Evolutionary conservation across 2,888 invertebrate species (phyloP).

Genomic region (Drosophila neonasuta): DNA sequence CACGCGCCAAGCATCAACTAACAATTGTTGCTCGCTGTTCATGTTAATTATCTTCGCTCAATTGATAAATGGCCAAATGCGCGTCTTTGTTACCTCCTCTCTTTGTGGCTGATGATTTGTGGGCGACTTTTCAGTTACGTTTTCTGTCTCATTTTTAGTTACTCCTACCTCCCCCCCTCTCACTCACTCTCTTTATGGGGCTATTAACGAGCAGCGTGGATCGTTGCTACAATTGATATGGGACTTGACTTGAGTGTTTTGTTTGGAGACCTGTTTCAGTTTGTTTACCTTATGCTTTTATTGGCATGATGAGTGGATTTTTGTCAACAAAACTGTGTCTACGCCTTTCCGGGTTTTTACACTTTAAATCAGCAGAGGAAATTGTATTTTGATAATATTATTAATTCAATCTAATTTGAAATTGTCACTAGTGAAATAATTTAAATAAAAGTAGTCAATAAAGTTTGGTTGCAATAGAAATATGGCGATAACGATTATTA

Average conservation of each 20-base stretch:
- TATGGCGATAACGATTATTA: no score
- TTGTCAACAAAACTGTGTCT: neutral
- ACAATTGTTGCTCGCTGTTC: conserved; percentile 21
- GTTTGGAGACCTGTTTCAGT: conserved; percentile 14
- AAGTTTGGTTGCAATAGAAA: neutral
- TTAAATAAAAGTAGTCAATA: neutral
- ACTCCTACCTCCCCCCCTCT: no score
- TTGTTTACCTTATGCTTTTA: conserved; percentile 10
- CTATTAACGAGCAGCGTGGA: conserved; percentile 12
- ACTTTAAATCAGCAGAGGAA: no score
- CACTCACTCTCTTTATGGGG: conserved; percentile 3
- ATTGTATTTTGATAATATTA: neutral
- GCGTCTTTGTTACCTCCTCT: conserved; percentile 5
- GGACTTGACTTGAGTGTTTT: neutral
- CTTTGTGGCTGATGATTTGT: conserved; percentile 33
- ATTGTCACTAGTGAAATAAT: no score
- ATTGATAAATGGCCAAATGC: conserved; percentile 52
- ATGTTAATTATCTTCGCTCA: conserved; percentile 58
- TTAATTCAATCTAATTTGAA: no score
- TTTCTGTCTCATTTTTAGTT: no score
- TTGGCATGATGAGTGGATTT: neutral
- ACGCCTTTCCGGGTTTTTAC: conserved; percentile 4
- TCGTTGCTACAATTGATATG: conserved; percentile 28
- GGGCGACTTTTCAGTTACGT: conserved; percentile 13
- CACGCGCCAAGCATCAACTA: conserved; percentile 47